Evolutionary conservation across 1,140 invertebrate species (phyloP).

Genomic region (Geopemphigus sp.): DNA sequence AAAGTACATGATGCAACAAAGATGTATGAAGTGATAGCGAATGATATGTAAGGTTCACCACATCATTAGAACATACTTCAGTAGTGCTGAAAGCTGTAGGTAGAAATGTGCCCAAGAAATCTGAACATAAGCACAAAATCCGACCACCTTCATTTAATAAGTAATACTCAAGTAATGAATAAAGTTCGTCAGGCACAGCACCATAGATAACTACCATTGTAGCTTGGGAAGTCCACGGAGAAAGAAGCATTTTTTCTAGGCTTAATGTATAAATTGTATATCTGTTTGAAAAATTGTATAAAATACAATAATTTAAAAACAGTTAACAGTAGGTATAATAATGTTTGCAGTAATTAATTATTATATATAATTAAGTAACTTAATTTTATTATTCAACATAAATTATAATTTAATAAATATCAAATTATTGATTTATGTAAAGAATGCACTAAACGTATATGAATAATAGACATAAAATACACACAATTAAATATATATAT

Average conservation of each 20-base stretch:
- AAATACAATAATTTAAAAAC: no score
- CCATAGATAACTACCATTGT: conserved; percentile 76
- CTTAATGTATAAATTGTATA: conserved; percentile 75
- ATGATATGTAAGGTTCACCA: conserved; percentile 78
- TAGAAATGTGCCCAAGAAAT: conserved; percentile 72
- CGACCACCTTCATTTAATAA: conserved; percentile 68
- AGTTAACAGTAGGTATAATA: no score
- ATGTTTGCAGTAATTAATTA: no score
- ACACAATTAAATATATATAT: no score
- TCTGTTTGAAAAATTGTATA: conserved; percentile 55
- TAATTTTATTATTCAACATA: no score
- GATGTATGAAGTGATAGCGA: conserved; percentile 75
- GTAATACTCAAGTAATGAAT: conserved; percentile 68
- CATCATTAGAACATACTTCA: conserved; percentile 76
- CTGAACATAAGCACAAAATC: conserved; percentile 79
- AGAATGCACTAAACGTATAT: no score
- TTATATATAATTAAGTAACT: no score
- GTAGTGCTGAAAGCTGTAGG: conserved; percentile 74
- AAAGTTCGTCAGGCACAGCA: conserved; percentile 64
- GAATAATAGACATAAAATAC: no score
- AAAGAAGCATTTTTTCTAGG: conserved; percentile 61
- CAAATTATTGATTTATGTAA: no score
- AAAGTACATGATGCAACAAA: conserved; percentile 83
- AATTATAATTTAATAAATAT: no score
- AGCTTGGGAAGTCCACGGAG: conserved; percentile 71